phyloP scores from a whole-genome alignment of 1,140 invertebrate species.

The Thaumatotibia leucotreta region DNA sequence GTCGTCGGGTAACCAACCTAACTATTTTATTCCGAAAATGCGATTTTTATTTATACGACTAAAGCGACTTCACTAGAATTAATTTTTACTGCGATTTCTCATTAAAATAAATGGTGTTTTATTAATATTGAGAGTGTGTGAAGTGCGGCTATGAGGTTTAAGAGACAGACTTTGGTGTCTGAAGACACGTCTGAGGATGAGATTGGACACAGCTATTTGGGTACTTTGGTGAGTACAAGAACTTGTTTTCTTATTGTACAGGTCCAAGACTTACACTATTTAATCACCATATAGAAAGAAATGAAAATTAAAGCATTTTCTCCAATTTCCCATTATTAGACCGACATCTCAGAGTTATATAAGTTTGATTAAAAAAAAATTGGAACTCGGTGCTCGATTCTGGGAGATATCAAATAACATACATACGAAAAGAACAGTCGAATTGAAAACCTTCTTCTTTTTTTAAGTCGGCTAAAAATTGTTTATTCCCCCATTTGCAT shows the following conservation, averaged over 20 bases:
- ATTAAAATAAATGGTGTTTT: background rate
- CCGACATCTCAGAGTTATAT: no score
- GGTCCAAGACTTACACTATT: no score
- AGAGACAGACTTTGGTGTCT: constrained; percentile 59
- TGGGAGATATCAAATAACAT: no score
- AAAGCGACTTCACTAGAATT: background rate
- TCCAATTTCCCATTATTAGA: no score
- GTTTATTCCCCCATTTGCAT: no score
- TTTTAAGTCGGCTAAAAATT: no score
- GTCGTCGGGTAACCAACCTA: constrained; percentile 19
- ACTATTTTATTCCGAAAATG: background rate
- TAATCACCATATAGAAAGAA: no score
- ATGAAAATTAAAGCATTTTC: no score
- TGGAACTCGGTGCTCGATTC: no score
- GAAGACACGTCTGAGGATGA: constrained; percentile 64
- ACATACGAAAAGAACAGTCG: no score
- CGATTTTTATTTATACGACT: background rate
- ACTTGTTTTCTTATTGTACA: constrained; percentile 26
- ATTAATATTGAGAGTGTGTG: constrained; percentile 20
- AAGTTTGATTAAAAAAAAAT: no score
- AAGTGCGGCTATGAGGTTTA: constrained; percentile 16
- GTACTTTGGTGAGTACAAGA: constrained; percentile 60
- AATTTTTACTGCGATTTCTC: background rate
- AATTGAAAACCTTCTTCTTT: no score
- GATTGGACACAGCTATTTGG: constrained; percentile 63